These are phyloP conservation scores for Drosophila silvestris DNA, from an alignment of 2,888 invertebrate species.

Conservation along the genomic window DNA sequence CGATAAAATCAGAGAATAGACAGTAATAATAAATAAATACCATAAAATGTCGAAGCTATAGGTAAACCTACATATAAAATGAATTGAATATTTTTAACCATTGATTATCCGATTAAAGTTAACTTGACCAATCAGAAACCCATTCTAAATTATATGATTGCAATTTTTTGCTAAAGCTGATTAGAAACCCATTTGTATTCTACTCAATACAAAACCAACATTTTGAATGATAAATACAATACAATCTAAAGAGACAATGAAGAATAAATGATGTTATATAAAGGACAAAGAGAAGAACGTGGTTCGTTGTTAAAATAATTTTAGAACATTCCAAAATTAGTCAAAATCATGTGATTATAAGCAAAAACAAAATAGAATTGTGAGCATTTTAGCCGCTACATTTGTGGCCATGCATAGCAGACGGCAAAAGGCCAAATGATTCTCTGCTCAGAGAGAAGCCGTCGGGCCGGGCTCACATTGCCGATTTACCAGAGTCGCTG, in stretches of 20 bases:
- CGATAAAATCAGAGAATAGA: neutral
- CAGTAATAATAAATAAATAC: too few species aligned
- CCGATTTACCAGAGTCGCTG: conserved; percentile 1
- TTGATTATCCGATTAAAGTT: neutral
- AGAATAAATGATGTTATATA: neutral
- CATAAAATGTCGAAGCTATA: neutral
- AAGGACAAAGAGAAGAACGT: neutral
- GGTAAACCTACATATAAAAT: rapidly evolving
- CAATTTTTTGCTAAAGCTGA: neutral
- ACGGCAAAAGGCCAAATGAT: conserved; percentile 61
- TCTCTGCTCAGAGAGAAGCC: conserved; percentile 46
- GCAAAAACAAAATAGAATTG: neutral
- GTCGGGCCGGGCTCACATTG: conserved; percentile 35
- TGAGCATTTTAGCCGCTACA: conserved; percentile 33
- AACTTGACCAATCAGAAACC: neutral
- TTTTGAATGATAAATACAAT: neutral
- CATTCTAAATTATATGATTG: neutral
- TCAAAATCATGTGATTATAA: neutral
- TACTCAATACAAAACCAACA: neutral
- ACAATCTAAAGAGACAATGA: neutral
- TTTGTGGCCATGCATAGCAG: conserved; percentile 34
- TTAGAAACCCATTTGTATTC: neutral
- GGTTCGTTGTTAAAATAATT: neutral
- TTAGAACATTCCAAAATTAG: neutral
- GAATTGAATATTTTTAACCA: neutral